Conservation (phyloP, 2,113 vertebrate species). For the Myanophis thanlyinensis region DNA sequence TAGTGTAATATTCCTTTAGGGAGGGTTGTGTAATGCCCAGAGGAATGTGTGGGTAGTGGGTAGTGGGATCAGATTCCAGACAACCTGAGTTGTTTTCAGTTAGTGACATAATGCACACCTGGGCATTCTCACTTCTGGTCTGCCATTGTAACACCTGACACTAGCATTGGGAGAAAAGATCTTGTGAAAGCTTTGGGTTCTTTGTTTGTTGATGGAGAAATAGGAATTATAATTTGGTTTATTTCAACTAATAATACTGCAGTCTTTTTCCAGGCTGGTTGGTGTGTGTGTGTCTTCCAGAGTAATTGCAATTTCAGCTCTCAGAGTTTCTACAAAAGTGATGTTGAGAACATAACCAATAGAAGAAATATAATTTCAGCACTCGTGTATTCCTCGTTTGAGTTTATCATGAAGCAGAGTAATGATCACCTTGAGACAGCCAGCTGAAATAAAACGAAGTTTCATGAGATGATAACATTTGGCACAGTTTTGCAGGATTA, state of each 20-base stretch:
- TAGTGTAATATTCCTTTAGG: slow-evolving; percentile 70
- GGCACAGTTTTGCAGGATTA: not conserved
- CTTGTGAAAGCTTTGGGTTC: slow-evolving; percentile 35
- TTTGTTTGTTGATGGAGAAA: slow-evolving; percentile 46
- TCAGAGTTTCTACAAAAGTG: not conserved
- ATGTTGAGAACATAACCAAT: not conserved
- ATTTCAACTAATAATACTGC: not conserved
- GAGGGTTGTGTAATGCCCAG: slow-evolving; percentile 66
- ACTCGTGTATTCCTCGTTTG: not conserved
- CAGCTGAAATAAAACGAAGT: not conserved
- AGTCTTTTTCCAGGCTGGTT: not conserved
- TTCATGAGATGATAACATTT: not conserved
- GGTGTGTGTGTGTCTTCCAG: not conserved
- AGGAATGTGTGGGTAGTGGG: slow-evolving; percentile 67
- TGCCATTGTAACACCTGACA: slow-evolving; percentile 67
- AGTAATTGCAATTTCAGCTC: not conserved
- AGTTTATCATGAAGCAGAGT: not conserved
- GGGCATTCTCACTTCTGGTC: slow-evolving; percentile 70
- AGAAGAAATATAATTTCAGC: not conserved
- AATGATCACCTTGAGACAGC: not conserved
- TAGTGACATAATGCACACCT: slow-evolving; percentile 68
- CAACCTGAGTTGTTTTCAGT: slow-evolving; percentile 58
- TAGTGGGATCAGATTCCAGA: slow-evolving; percentile 63
- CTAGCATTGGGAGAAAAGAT: slow-evolving; percentile 59
- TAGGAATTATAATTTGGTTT: not conserved